Evolutionary conservation across 2,888 invertebrate genomes (phyloP).

Genomic region (Seira ritae): DNA sequence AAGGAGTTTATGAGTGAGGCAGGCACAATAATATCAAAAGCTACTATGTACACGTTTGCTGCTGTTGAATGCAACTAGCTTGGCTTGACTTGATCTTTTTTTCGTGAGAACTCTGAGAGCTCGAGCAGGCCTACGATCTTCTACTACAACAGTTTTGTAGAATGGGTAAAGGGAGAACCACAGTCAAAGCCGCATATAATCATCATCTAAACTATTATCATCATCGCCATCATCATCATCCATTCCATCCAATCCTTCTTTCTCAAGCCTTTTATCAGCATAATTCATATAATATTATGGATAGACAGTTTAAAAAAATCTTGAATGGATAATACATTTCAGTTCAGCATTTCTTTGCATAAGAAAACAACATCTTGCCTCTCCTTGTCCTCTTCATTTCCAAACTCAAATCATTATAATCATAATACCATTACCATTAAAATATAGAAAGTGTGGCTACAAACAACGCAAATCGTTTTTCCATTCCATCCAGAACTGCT

Average conservation of each 20-base stretch:
- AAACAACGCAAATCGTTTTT: too few relatives aligned
- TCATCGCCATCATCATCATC: neutral
- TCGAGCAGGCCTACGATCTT: neutral
- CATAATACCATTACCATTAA: too few relatives aligned
- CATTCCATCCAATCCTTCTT: neutral
- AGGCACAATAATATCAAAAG: neutral
- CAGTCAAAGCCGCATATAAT: conserved; percentile 8
- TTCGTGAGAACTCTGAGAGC: neutral
- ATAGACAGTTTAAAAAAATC: too few relatives aligned
- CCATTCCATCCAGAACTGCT: too few relatives aligned
- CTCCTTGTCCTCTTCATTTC: too few relatives aligned
- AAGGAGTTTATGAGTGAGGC: neutral
- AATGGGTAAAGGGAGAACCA: conserved; percentile 6
- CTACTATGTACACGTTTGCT: neutral
- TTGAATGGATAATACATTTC: neutral
- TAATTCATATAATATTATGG: too few relatives aligned
- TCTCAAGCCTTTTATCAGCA: too few relatives aligned
- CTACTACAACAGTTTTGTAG: neutral
- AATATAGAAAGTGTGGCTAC: too few relatives aligned
- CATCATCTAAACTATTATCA: neutral
- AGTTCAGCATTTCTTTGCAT: neutral
- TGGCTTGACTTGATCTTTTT: neutral
- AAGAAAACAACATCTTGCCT: too few relatives aligned
- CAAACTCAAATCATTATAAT: too few relatives aligned
- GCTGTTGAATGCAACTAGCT: neutral